These are phyloP conservation scores for Junonia oenone DNA, from an alignment of 2,888 invertebrate genomes.

Conservation along the genomic window DNA sequence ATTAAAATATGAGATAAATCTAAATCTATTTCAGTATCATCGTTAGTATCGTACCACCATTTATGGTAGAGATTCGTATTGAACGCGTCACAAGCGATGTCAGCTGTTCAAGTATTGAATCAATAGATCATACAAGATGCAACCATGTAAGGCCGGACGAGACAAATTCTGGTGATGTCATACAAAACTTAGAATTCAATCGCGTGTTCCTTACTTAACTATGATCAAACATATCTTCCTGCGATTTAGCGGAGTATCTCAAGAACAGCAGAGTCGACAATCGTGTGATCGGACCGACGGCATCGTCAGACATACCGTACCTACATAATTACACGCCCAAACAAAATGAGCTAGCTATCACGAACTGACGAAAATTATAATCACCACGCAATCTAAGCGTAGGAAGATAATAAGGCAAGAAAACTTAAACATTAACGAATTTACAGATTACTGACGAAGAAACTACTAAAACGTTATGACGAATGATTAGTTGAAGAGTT, in stretches of 20 bases:
- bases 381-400: constrained; percentile 61
- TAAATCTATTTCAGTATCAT: neutral
- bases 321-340: constrained; percentile 55
- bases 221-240: constrained; percentile 6
- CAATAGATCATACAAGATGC: constrained; percentile 57
- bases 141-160: constrained; percentile 68
- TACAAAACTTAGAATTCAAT: constrained; percentile 46
- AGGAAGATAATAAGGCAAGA: constrained; percentile 58
- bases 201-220: constrained; percentile 37
- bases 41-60: constrained; percentile 35
- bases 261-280: constrained; percentile 19
- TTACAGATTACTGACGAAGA: constrained; percentile 11
- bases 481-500: neutral
- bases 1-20: neutral
- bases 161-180: constrained; percentile 70
- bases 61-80: constrained; percentile 46
- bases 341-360: constrained; percentile 52
- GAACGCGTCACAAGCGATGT: constrained; percentile 54
- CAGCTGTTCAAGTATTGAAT: constrained; percentile 48
- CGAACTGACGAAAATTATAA: constrained; percentile 64
- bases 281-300: constrained; percentile 14
- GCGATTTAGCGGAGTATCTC: constrained; percentile 17
- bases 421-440: constrained; percentile 36
- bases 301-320: constrained; percentile 21
- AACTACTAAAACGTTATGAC: neutral